Base-by-base conservation (phyloP, 1,140 invertebrate genomes). In the Drosophila repletoides region DNA sequence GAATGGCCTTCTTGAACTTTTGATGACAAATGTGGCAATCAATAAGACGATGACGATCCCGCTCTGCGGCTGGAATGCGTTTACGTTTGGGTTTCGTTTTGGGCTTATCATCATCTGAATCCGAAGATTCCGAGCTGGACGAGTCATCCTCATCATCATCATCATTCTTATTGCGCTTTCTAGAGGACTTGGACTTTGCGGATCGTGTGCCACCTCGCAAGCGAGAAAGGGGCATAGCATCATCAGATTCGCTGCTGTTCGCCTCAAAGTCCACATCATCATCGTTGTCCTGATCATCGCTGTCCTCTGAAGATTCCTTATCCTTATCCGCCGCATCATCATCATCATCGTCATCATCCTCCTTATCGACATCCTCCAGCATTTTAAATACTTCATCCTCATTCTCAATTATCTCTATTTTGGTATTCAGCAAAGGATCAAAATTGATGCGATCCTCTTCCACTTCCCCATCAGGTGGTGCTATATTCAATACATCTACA, bases 11-110 rank as follows among this genome's bases (percentile, higher is more conserved):
- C 38, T 89, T 89, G 48, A 89, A 89, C 12, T 87, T 89, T 22
- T 89, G 81, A 14, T 89, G 88, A 26, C 88, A 89, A 43, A 89
- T 89, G 24, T 89, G 88, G 2, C 88, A 89, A 17, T 88, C 88
- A 17, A 89, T 89, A 10, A 84, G 77, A 29, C 76, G 72, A 70
- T 89, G 72, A 51, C 88, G 51, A 17, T 87, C 71, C 0, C 80
- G 61, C 22, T 89, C 76, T 1, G 69, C 68, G 0, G 72, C 58
- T 1, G 80, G 74, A 5, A 88, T 72, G 2, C 76, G 48, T 10
- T 68, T 66, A 4, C 76, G 80, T 38, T 79, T 88, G 1, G 26
- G 4, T 19, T 72, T 83, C 0, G 53, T 45, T 40, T 72, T 74
- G 1, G 56, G n/a, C n/a, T 65, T 41, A 31, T 67, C 66, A 9